A percentile compares a stretch with the other conserved stretches of the same genome.
Conservation (phyloP, 2,888 invertebrate species). For the Eubasilissa splendida region DNA sequence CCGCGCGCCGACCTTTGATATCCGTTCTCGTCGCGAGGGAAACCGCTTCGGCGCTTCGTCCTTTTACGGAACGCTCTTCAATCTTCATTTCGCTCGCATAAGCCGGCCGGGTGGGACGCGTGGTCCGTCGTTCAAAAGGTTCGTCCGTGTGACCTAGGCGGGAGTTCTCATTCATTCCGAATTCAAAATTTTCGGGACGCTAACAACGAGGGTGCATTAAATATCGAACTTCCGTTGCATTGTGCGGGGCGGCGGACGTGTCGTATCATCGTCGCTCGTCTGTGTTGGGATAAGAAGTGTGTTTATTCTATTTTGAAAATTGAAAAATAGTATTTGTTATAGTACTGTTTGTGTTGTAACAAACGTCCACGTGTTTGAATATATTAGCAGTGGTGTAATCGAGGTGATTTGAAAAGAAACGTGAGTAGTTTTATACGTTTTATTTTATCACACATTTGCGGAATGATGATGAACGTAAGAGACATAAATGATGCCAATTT, state of each 20-base stretch:
- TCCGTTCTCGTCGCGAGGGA: neutral
- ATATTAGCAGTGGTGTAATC: slow-evolving; percentile 2
- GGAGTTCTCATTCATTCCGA: slow-evolving; percentile 29
- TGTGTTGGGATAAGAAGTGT: neutral
- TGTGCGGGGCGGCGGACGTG: neutral
- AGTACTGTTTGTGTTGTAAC: neutral
- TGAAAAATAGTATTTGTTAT: neutral
- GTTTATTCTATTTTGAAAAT: slow-evolving; percentile 14
- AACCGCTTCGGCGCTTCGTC: slow-evolving; percentile 3
- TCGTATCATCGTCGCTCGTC: too few species aligned
- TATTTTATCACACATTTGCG: too few species aligned
- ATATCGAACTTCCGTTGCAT: neutral
- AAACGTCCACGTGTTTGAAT: slow-evolving; percentile 20
- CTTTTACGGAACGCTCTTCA: neutral
- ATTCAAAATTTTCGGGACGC: neutral
- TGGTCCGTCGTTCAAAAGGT: neutral
- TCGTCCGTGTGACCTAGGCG: neutral
- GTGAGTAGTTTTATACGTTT: too few species aligned
- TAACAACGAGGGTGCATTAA: neutral
- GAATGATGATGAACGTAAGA: too few species aligned
- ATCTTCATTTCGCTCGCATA: slow-evolving; percentile 20
- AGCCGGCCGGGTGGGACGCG: slow-evolving; percentile 8
- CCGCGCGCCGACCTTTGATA: slow-evolving; percentile 12
- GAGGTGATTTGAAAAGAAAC: too few species aligned
- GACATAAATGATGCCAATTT: too few species aligned